These are phyloP conservation scores for Pardalotus punctatus DNA, from an alignment of 2,113 vertebrate genomes.

Conservation along the genomic window DNA sequence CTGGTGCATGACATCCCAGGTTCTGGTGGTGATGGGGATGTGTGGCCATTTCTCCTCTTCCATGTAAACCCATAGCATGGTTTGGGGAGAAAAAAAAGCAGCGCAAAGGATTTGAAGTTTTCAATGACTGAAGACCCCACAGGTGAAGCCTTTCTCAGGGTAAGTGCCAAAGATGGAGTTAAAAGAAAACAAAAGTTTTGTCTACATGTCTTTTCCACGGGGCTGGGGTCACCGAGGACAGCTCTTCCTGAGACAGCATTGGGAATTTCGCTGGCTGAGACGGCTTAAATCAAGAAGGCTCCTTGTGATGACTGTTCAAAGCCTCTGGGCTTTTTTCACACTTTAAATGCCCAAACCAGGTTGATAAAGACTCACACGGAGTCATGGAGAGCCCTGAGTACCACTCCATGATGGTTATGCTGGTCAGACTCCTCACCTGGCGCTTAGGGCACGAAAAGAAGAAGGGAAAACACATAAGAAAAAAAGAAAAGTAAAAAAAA, in stretches of 20 bases:
- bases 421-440: neutral
- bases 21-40: neutral
- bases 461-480: neutral
- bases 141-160: neutral
- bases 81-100: neutral
- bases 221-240: neutral
- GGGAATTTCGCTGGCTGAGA: neutral
- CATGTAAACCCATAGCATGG: neutral
- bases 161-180: neutral
- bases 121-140: fast-evolving
- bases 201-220: neutral
- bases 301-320: neutral
- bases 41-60: neutral
- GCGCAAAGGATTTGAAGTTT: neutral
- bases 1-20: fast-evolving
- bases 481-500: too few relatives aligned
- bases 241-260: neutral
- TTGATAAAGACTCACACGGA: neutral
- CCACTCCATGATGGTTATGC: fast-evolving
- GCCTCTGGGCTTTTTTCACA: neutral
- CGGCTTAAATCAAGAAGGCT: neutral
- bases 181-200: neutral
- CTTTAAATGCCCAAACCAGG: neutral
- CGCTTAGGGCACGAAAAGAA: neutral
- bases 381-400: neutral